Evolutionary conservation across 2,888 invertebrate genomes (phyloP), one percentile per base, ranked within the genome.

Genomic region (Hydropsyche betteni): DNA sequence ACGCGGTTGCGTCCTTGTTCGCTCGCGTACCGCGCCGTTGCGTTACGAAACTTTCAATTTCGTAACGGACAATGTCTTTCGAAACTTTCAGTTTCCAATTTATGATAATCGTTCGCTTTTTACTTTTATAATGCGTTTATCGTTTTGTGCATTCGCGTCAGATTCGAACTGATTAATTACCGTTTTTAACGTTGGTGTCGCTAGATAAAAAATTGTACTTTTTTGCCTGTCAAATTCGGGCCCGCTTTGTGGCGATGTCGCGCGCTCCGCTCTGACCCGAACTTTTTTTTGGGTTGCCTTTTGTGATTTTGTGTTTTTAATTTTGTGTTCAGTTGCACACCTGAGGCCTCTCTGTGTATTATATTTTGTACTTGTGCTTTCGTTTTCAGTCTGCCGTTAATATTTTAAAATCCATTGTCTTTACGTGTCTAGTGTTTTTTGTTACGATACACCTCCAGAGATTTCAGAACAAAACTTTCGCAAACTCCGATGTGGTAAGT

Each of bases 401-500:
- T 33, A 64, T 36, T 64, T 64, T n/a, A 36, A 36, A 16, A 24
- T 58, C 58, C 58, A 58, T 58, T 58, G 58, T 58, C 58, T 58
- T 24, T 24, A 24, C 58, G 44, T 44, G 44, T 44, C 44, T 44
- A 58, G 58, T 58, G 58, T 44, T 44, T 24, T 24, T 58, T 58
- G 58, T 58, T 24, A 58, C 58, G 58, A 58, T 24, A 24, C 16
- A 58, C 14, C 34, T 12, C 34, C 33, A 36, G 64, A 64, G 64
- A 64, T 64, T 36, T 64, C 64, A 64, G 34, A n/a, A 33, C 70
- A 1, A 7, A 33, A 72, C 12, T 72, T 72, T 72, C 72, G 58
- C 58, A 72, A 72, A 44, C 24, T 55, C 38, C 72, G 38, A 36
- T 72, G 72, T 72, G 72, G 72, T 72, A 72, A 72, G 72, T 72